phyloP scores from a whole-genome alignment of 2,888 invertebrate species.

The Thalpophila matura region DNA sequence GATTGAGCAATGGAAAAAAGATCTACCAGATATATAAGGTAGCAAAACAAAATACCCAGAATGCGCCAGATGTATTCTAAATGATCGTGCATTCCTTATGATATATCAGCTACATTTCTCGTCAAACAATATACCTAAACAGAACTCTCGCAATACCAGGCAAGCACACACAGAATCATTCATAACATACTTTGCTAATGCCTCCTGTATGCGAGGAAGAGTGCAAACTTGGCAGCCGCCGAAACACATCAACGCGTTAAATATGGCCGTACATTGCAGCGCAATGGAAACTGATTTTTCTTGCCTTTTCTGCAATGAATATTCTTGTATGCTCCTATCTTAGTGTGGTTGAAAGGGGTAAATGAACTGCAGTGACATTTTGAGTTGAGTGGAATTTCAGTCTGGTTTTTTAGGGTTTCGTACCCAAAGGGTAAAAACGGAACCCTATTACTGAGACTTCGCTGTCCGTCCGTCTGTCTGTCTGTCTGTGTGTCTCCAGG shows the following conservation, averaged over 20 bases:
- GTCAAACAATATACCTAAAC: no score
- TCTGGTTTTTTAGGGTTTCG: neutral
- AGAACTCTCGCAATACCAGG: no score
- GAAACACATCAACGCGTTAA: constrained; percentile 46
- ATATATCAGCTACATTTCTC: neutral
- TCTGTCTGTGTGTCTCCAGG: no score
- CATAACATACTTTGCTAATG: constrained; percentile 57
- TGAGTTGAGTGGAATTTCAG: neutral
- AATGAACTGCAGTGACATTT: constrained; percentile 45
- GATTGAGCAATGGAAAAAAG: no score
- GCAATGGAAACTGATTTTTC: constrained; percentile 51
- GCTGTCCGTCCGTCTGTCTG: no score
- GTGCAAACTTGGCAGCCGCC: constrained; percentile 49
- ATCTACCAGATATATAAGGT: no score
- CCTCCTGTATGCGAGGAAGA: constrained; percentile 16
- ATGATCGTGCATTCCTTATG: no score
- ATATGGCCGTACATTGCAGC: constrained; percentile 33
- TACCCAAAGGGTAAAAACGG: neutral
- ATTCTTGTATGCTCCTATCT: constrained; percentile 39
- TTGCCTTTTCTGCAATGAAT: constrained; percentile 38
- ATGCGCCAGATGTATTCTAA: no score
- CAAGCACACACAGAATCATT: constrained; percentile 35
- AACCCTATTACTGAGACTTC: no score
- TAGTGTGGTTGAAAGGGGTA: constrained; percentile 39
- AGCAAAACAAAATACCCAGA: no score